Evolutionary conservation across 2,113 vertebrate genomes (phyloP).

Genomic region (Hypomesus transpacificus): DNA sequence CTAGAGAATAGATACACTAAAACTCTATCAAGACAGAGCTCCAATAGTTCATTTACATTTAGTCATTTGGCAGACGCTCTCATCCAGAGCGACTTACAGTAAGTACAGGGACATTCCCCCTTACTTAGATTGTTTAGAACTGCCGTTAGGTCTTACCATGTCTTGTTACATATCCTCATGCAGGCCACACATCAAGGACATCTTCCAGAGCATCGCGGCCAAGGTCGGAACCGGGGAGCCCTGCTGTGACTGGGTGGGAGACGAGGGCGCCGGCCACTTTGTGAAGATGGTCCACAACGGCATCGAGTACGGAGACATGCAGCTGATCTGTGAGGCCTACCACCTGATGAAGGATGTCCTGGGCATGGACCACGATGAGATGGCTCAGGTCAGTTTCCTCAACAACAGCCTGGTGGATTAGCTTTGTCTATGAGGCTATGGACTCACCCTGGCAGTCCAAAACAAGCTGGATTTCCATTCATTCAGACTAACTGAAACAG

Average conservation of each 20-base stretch:
- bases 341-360: slow-evolving; percentile 96
- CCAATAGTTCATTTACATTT: too few species aligned
- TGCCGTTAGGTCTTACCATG: background rate
- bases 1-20: too few species aligned
- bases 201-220: slow-evolving; percentile 95
- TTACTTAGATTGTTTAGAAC: too few species aligned
- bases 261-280: slow-evolving; percentile 92
- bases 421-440: background rate
- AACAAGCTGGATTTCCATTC: too few species aligned
- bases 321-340: slow-evolving; percentile 97
- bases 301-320: slow-evolving; percentile 99
- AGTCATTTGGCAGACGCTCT: too few species aligned
- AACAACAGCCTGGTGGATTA: background rate
- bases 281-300: slow-evolving; percentile 99
- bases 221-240: slow-evolving; percentile 95
- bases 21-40: too few species aligned
- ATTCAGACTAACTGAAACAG: too few species aligned
- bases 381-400: slow-evolving; percentile 80
- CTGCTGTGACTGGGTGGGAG: slow-evolving; percentile 98
- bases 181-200: slow-evolving; percentile 94
- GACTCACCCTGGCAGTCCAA: background rate
- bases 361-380: slow-evolving; percentile 84
- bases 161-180: slow-evolving; percentile 3
- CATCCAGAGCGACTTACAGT: too few species aligned
- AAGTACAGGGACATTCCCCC: too few species aligned